phyloP scores from a whole-genome alignment of 2,113 vertebrate genomes.

The Ictalurus punctatus region DNA sequence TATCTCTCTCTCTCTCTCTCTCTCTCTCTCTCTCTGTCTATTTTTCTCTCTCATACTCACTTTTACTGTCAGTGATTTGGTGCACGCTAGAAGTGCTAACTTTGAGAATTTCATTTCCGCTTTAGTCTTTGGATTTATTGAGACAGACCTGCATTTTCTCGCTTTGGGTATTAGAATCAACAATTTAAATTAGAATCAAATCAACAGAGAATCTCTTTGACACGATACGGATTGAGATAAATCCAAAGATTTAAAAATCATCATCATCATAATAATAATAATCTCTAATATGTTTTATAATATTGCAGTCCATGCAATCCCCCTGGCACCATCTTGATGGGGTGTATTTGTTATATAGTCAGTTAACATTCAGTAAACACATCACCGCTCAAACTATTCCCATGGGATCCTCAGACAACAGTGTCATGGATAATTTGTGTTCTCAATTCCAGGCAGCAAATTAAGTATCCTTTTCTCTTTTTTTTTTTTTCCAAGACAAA shows the following conservation, averaged over 20 bases:
- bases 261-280: background rate
- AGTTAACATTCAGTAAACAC: slow-evolving; percentile 19
- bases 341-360: slow-evolving; percentile 17
- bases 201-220: background rate
- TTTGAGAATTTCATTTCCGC: background rate
- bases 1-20: slow-evolving; percentile 68
- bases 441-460: slow-evolving; percentile 25
- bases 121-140: background rate
- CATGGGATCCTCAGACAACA: slow-evolving; percentile 23
- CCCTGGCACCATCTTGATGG: background rate
- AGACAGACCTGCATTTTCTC: no score
- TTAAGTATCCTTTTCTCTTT: background rate
- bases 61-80: background rate
- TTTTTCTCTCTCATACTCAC: background rate
- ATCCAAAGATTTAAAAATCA: background rate
- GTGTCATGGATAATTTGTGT: slow-evolving; percentile 39
- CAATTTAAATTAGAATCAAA: background rate
- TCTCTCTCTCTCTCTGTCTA: background rate
- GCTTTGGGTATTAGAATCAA: background rate
- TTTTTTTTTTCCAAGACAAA: background rate
- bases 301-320: background rate
- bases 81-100: background rate
- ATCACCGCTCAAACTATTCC: slow-evolving; percentile 33
- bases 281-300: background rate
- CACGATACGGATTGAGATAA: background rate